Evolutionary conservation across 2,113 vertebrate species (phyloP).

Genomic region (Cinclus mexicanus): DNA sequence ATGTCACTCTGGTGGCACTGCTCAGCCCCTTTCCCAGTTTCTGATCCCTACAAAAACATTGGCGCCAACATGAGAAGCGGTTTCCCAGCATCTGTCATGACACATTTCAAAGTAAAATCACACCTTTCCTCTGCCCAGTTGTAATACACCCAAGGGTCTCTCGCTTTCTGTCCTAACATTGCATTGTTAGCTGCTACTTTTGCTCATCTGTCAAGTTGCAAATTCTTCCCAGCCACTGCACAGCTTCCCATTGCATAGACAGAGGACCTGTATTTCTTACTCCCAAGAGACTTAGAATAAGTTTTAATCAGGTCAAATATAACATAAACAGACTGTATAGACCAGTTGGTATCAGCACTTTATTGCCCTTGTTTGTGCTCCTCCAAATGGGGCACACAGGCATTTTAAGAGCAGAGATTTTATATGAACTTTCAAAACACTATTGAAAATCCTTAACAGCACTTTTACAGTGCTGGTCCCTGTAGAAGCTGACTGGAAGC

Average conservation of each 20-base stretch:
- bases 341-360: neutral
- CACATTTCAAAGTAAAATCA: neutral
- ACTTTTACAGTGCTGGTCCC: neutral
- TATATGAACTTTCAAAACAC: neutral
- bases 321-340: neutral
- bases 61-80: neutral
- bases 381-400: neutral
- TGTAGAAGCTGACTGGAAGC: conserved; percentile 3
- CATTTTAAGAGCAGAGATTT: neutral
- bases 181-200: neutral
- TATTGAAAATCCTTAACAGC: neutral
- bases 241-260: neutral
- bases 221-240: neutral
- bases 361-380: neutral
- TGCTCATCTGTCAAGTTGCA: neutral
- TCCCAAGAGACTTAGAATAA: neutral
- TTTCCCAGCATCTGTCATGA: neutral
- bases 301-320: neutral
- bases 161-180: neutral
- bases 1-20: neutral
- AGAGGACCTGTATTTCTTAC: neutral
- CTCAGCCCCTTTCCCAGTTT: neutral
- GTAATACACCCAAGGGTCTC: neutral
- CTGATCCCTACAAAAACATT: neutral
- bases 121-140: neutral